Base-by-base conservation (phyloP, 2,888 invertebrate genomes). In the Parnassius smintheus region DNA sequence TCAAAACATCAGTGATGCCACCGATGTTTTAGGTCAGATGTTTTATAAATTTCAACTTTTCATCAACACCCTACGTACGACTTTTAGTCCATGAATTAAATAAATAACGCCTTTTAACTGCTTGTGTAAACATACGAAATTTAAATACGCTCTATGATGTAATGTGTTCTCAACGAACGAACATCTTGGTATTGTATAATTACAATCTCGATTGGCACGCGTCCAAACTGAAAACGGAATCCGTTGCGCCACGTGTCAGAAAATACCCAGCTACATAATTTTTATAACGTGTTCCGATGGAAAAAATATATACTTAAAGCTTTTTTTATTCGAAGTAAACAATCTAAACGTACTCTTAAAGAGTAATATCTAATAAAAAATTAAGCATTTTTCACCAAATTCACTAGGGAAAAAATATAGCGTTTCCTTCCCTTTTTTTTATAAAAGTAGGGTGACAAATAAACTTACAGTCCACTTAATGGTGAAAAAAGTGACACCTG, bases 211-310 rank as follows among this genome's bases (percentile, higher is more conserved):
- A 53, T 74, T 82, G 81, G 82, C 76, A 53, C 8, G 2, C 2
- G 25, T 74, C 82, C 82, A 81, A 72, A 18, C 49, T 62, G 64
- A 72, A 72, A 68, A 61, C 68, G 63, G 71, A 65, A 68, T 59
- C 66, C 67, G 65, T 65, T 69, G 64, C 64, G 67, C 65, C 72
- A 69, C 67, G 74, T 73, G 67, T 56, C 68, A 75, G 80, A 75
- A 71, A 78, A 76, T 72, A 77, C 80, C 76, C 72, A 59, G 45
- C 63, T 56, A 56, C 42, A 59, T 56, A 54, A 64, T 61, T 61
- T 57, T 55, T 61, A 65, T 58, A 65, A 52, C 35, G 54, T 45
- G 50, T 22, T 50, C 51, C 44, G 54, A 59, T 22, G 56, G 41
- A 61, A 44, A 60, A 56, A 49, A 42, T n/a, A 45, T 55, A 35